A percentile compares a stretch with the other conserved stretches of the same genome.
These are phyloP conservation scores for Wasmannia auropunctata DNA, from an alignment of 1,140 invertebrate species.

Conservation along the genomic window DNA sequence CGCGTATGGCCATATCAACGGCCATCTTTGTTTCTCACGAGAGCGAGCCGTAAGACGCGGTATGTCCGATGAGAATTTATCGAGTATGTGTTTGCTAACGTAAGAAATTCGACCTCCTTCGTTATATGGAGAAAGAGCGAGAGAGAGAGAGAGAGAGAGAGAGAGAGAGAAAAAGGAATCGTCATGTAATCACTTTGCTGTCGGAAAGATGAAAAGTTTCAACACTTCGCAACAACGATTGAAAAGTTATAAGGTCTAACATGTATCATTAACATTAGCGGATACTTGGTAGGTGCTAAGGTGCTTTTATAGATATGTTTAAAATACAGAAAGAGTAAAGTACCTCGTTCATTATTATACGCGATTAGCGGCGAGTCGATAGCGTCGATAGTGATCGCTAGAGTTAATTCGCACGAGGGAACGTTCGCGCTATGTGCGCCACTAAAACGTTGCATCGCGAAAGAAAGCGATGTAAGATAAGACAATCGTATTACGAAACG, in stretches of 20 bases:
- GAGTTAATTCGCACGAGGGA: background rate
- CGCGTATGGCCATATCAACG: constrained; percentile 67
- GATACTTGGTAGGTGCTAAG: background rate
- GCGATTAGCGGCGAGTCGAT: background rate
- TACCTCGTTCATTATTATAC: background rate
- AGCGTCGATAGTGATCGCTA: background rate
- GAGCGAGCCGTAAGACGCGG: constrained; percentile 38
- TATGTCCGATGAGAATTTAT: constrained; percentile 69
- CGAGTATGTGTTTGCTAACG: constrained; percentile 55
- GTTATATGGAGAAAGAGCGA: background rate
- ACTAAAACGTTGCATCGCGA: background rate
- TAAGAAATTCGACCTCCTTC: constrained; percentile 48
- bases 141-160: constrained; percentile 30
- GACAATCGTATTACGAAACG: background rate
- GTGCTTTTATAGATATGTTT: background rate
- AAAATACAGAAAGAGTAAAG: background rate
- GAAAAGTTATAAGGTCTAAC: constrained; percentile 9
- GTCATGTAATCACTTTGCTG: constrained; percentile 23
- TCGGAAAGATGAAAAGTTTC: constrained; percentile 2
- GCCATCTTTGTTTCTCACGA: constrained; percentile 78
- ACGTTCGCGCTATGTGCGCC: background rate
- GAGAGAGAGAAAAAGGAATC: background rate
- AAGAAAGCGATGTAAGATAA: background rate
- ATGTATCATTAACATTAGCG: constrained; percentile 2
- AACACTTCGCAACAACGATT: background rate